Percentiles rank a stretch among this genome's conserved stretches.
phyloP scores from a whole-genome alignment of 2,113 vertebrate species.

The Saimiri boliviensis region DNA sequence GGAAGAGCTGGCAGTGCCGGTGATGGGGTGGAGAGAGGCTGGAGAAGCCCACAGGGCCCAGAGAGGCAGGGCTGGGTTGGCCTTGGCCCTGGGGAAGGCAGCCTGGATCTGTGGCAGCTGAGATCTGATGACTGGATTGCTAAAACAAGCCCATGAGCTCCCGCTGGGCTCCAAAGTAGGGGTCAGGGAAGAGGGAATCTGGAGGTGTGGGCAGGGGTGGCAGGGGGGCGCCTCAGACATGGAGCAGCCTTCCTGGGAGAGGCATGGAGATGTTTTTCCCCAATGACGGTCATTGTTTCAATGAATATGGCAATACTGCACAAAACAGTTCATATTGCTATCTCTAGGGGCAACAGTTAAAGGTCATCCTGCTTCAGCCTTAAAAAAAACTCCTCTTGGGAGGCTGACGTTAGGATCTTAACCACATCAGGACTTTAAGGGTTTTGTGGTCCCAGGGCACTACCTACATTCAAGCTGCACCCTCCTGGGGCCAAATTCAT shows the following conservation, averaged over 20 bases:
- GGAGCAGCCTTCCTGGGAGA: background rate
- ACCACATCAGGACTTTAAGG: constrained; percentile 57
- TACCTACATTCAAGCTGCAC: constrained; percentile 21
- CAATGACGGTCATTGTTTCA: background rate
- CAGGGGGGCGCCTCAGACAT: fast-evolving
- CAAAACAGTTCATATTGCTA: background rate
- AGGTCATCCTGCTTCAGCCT: background rate
- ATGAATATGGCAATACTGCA: background rate
- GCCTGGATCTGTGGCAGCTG: background rate
- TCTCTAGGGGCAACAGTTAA: background rate
- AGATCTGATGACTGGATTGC: background rate
- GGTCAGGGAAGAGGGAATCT: no score
- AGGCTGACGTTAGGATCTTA: background rate
- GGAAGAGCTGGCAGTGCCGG: fast-evolving
- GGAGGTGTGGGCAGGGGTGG: background rate
- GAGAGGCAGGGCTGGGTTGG: background rate
- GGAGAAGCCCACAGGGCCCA: no score
- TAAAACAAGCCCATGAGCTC: background rate
- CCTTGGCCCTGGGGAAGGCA: no score
- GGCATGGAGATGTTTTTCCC: background rate
- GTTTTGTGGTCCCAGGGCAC: constrained; percentile 74
- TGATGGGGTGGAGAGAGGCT: fast-evolving
- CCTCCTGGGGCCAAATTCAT: constrained; percentile 65
- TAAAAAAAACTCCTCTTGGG: background rate
- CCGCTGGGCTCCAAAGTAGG: background rate